phyloP scores from a whole-genome alignment of 1,140 invertebrate species.

The Antheraea pernyi region DNA sequence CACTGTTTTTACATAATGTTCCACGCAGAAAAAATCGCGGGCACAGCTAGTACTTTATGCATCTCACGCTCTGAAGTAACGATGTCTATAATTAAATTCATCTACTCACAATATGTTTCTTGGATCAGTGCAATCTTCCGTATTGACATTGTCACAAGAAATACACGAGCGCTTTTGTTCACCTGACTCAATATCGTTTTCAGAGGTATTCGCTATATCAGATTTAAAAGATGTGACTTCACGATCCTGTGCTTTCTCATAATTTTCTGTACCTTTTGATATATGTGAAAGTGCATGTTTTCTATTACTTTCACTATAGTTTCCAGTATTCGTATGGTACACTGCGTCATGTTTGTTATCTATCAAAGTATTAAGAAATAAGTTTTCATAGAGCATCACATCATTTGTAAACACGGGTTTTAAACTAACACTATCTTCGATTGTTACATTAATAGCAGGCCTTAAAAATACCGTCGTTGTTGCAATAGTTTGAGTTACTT shows the following conservation, averaged over 20 bases:
- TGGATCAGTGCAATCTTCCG: constrained; percentile 42
- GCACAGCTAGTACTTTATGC: too few species aligned
- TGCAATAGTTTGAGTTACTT: constrained; percentile 8
- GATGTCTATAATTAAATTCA: not conserved
- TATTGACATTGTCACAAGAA: constrained; percentile 45
- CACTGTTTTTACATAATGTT: too few species aligned
- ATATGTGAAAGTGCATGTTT: constrained; percentile 24
- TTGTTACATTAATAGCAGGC: constrained; percentile 10
- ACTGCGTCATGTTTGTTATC: constrained; percentile 12
- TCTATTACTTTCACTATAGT: constrained; percentile 10
- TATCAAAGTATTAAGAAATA: constrained; percentile 22
- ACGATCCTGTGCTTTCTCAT: constrained; percentile 20
- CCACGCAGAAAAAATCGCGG: too few species aligned
- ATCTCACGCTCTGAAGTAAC: too few species aligned
- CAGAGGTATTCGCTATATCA: not conserved
- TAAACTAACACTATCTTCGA: constrained; percentile 17
- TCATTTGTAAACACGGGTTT: constrained; percentile 12
- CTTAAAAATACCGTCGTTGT: not conserved
- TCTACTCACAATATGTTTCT: constrained; percentile 51
- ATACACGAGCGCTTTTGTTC: constrained; percentile 42
- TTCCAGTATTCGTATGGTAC: not conserved
- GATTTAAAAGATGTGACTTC: not conserved
- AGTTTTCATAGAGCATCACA: constrained; percentile 17
- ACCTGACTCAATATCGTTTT: constrained; percentile 12
- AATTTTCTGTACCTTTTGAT: constrained; percentile 29